Base-by-base conservation (phyloP, 2,797 vertebrate genomes). In the Fundulus diaphanus region DNA sequence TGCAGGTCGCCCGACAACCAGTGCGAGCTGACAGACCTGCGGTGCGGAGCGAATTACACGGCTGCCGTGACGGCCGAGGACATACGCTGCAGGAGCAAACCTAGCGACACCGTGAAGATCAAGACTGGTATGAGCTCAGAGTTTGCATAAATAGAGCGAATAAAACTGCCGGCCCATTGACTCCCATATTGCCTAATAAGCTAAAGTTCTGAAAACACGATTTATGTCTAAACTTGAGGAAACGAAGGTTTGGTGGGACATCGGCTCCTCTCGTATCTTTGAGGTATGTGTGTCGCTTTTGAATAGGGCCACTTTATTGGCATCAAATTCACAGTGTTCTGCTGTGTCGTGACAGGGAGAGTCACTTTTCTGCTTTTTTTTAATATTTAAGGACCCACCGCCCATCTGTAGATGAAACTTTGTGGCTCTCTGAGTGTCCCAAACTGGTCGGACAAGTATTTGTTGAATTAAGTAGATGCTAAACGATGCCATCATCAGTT, bases 1-100 rank as follows among this genome's bases (percentile, higher is more conserved):
- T 95, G 94, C 79, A 61, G 7, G 0, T 82, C 88, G 31, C 48
- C 33, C 2, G 61, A 89, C 0, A 85, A 76, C 70, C 49, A 35
- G 31, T 96, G 95, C 35, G 77, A 94, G 0, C 90, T 96, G 69
- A 85, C 27, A 0, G 74, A 24, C 20, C 92, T 96, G 63, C 82
- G 1, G 35, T 96, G 96, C 68, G 96, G 96, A 12, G 79, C 90
- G 68, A 5, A 77, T 2, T 96, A 96, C 83, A 92, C 70, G 1
- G 87, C 92, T 1, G 83, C 87, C 1, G 90, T 96, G 71, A 84
- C 74, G 2, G 95, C 93, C 5, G 85, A 87, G 49, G 82, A 95
- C 87, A 87, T 83, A 1, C 76, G 79, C 37, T 96, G 96, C 78
- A 63, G 3, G 66, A 96, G 95, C 74, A 48, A 76, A 35, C 77